Evolutionary conservation across 37 sponge, comb jelly and placozoan genomes (phyloP), one percentile per base, ranked within the genome.

Genomic region (Agelas oroides): DNA sequence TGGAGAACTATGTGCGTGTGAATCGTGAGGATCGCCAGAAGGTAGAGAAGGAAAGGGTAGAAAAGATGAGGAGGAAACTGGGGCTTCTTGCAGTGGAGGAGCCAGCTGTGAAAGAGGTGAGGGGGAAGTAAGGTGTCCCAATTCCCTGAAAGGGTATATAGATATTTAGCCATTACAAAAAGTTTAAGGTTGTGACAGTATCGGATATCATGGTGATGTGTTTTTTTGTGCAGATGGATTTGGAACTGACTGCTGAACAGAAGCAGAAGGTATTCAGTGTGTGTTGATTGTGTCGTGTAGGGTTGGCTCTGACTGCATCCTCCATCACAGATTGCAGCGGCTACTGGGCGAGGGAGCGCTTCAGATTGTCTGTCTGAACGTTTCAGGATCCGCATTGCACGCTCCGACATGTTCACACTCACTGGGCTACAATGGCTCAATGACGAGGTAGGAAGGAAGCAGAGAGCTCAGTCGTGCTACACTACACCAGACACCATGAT

Each of bases 391-490:
- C 36, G 40, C 20, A 79, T 97, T 25, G 77, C 71, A 0, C 40
- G 98, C 62, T 53, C 59, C 28, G 98, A 97, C 64, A 65, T 97
- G 14, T 57, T 35, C 30, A 95, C 96, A 23, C 71, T 97, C 30
- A 37, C 24, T 34, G 91, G 90, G 0, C 27, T 79, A 18, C 57
- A 62, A 1, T 97, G 98, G 98, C 89, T 97, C 21, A 97, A 97
- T 85, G 98, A 97, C 75, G 92, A 92, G 87, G 96, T 97, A 55
- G n/a, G n/a, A n/a, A n/a, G n/a, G n/a, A n/a, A n/a, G n/a, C n/a
- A n/a, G n/a, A 41, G 76, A 65, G 24, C 52, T 41, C 17, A n/a
- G n/a, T n/a, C n/a, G n/a, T n/a, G n/a, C n/a, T n/a, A n/a, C n/a
- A n/a, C n/a, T n/a, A n/a, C n/a, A n/a, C n/a, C n/a, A n/a, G n/a